phyloP scores from a whole-genome alignment of 37 sponge, comb jelly and placozoan species.

The Eunapius fragilis region DNA sequence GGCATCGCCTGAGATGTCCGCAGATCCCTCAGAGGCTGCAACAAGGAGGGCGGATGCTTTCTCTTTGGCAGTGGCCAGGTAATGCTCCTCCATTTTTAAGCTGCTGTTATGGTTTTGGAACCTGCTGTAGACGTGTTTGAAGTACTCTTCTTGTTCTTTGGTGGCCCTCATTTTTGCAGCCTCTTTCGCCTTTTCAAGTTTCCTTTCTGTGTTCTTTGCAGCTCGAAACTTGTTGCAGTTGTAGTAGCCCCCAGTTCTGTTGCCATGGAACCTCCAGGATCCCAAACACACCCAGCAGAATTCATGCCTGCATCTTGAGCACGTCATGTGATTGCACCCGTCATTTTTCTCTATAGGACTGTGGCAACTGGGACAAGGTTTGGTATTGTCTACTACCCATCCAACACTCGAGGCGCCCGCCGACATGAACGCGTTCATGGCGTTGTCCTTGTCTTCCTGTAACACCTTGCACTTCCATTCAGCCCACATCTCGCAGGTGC shows the following conservation, averaged over 20 bases:
- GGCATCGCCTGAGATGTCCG: not conserved
- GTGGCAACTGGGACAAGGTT: conserved; percentile 56
- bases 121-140: conserved; percentile 27
- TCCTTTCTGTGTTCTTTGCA: not conserved
- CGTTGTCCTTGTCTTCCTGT: not conserved
- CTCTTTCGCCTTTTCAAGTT: not conserved
- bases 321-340: conserved; percentile 67
- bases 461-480: conserved; percentile 15
- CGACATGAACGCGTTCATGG: not conserved
- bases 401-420: conserved; percentile 2
- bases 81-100: not conserved
- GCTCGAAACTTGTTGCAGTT: conserved; percentile 15
- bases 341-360: conserved; percentile 37
- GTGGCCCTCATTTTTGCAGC: not conserved
- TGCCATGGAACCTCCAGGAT: conserved; percentile 27
- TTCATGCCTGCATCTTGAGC: conserved; percentile 34
- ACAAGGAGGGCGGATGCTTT: not conserved
- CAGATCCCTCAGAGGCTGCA: not conserved
- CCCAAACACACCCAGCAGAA: conserved; percentile 67
- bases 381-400: conserved; percentile 38
- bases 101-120: conserved; percentile 17
- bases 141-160: conserved; percentile 3
- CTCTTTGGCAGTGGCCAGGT: conserved; percentile 4
- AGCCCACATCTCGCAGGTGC: conserved; percentile 16
- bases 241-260: conserved; percentile 34